Evolutionary conservation across 2,888 invertebrate species (phyloP).

Genomic region (Philopedon plagiatum): DNA sequence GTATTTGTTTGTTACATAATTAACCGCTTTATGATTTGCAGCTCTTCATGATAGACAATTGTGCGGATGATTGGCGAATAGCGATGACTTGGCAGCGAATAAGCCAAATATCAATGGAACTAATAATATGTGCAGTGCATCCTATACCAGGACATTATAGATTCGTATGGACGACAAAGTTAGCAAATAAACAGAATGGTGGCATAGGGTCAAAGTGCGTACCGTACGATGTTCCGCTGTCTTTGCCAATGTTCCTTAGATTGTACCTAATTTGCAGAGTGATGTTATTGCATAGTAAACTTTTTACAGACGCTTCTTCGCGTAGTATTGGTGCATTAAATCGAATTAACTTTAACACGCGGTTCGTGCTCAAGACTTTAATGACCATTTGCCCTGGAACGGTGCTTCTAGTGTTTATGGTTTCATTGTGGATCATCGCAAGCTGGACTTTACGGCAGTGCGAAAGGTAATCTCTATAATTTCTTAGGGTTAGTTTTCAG

Average conservation of each 20-base stretch:
- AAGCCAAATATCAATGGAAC: slow-evolving; percentile 91
- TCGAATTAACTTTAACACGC: slow-evolving; percentile 98
- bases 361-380: slow-evolving; percentile 90
- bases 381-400: slow-evolving; percentile 99
- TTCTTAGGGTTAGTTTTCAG: neutral
- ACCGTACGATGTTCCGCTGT: slow-evolving; percentile 96
- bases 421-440: slow-evolving; percentile 99
- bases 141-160: slow-evolving; percentile 97
- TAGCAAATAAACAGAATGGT: slow-evolving; percentile 83
- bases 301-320: slow-evolving; percentile 99
- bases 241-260: slow-evolving; percentile 99
- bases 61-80: slow-evolving; percentile 99
- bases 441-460: slow-evolving; percentile 99
- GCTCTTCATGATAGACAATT: slow-evolving; percentile 99
- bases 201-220: slow-evolving; percentile 78
- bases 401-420: slow-evolving; percentile 98
- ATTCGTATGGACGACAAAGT: slow-evolving; percentile 96
- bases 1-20: neutral
- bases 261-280: slow-evolving; percentile 99
- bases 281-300: slow-evolving; percentile 98
- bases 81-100: slow-evolving; percentile 99
- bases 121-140: slow-evolving; percentile 97
- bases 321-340: slow-evolving; percentile 97
- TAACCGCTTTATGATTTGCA: slow-evolving; percentile 70
- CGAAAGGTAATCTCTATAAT: slow-evolving; percentile 83